A percentile compares a stretch with the other conserved stretches of the same genome.
Conservation (phyloP, 2,113 vertebrate genomes). For the Eulacestoma nigropectus region DNA sequence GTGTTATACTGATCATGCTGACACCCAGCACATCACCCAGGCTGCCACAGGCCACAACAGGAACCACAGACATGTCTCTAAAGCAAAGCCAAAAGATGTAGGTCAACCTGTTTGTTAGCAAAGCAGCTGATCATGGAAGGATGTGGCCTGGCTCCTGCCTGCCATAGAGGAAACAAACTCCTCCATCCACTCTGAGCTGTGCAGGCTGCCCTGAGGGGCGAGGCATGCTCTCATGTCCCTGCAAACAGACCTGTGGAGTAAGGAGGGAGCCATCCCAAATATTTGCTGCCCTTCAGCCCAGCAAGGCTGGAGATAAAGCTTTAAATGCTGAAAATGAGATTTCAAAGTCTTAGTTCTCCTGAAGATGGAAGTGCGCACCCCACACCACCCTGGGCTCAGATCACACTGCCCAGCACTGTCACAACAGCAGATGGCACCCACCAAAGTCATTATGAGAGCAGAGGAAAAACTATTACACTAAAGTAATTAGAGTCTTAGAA, state of each 20-base stretch:
- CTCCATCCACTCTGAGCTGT: background rate
- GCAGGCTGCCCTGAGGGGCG: background rate
- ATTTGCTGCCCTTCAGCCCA: background rate
- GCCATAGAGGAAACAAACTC: background rate
- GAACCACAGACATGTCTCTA: background rate
- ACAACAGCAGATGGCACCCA: constrained; percentile 29
- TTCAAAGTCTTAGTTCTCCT: background rate
- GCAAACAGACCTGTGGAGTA: background rate
- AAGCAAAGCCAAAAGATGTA: background rate
- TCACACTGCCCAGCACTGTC: background rate
- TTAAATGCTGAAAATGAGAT: constrained; percentile 26
- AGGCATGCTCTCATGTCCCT: background rate
- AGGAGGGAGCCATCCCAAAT: background rate
- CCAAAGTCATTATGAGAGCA: background rate
- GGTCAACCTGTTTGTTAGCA: background rate
- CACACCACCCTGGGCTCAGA: background rate
- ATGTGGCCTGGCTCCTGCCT: background rate
- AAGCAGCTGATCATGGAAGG: background rate
- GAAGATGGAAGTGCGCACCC: background rate
- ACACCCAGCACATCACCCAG: background rate
- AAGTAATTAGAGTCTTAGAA: constrained; percentile 46
- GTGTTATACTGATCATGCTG: accelerated
- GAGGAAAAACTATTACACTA: constrained; percentile 18
- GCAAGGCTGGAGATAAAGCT: background rate
- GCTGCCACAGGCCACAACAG: background rate